A percentile compares a stretch with the other conserved stretches of the same genome.
Evolutionary conservation across 23 tunicate genomes (phyloP).

Genomic region (Oikopleura dioica): DNA sequence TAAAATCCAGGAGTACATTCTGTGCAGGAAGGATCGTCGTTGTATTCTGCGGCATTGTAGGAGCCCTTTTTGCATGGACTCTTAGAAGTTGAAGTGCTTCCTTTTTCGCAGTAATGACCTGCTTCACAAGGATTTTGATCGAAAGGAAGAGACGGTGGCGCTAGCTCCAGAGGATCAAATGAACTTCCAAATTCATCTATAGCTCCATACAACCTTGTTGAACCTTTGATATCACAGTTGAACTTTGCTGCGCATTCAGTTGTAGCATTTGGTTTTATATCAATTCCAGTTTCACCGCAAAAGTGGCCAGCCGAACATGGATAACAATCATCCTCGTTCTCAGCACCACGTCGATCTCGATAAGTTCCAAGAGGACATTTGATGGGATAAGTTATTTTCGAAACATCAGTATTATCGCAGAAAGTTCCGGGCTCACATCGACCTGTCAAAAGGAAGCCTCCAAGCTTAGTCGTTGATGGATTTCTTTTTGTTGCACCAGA

Average conservation of each 20-base stretch:
- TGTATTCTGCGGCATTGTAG: too few relatives aligned
- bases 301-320: constrained; percentile 45
- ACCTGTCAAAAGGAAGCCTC: background rate
- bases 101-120: constrained; percentile 24
- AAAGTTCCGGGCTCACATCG: background rate
- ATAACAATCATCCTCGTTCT: constrained; percentile 20
- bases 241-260: too few relatives aligned
- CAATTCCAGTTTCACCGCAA: constrained; percentile 38
- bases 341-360: constrained; percentile 18
- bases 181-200: too few relatives aligned
- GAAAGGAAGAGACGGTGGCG: too few relatives aligned
- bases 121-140: constrained; percentile 6
- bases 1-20: background rate
- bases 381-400: background rate
- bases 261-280: background rate
- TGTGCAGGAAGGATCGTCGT: background rate
- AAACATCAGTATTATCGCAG: background rate
- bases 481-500: background rate
- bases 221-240: too few relatives aligned
- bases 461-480: background rate
- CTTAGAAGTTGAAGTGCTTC: constrained; percentile 20
- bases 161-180: too few relatives aligned
- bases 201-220: too few relatives aligned
- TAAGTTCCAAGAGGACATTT: constrained; percentile 47
- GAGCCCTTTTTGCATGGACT: constrained; percentile 56